A percentile compares a stretch with the other conserved stretches of the same genome.
Conservation (phyloP, 2,113 vertebrate genomes). For the Lasiurus cinereus region DNA sequence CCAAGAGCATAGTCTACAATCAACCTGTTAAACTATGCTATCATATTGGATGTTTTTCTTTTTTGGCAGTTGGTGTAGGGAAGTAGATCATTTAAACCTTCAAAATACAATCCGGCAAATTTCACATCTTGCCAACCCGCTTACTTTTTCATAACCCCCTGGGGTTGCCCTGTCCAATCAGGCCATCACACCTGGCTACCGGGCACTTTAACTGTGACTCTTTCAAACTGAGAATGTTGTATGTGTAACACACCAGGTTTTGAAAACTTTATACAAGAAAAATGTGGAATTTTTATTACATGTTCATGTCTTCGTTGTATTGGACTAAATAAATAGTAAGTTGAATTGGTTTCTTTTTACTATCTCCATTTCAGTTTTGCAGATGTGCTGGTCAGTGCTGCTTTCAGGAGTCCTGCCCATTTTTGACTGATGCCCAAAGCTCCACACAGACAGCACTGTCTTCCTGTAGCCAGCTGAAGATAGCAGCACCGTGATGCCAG, state of each 20-base stretch:
- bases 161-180: background rate
- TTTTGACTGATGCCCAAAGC: background rate
- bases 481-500: background rate
- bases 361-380: too few relatives aligned
- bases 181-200: background rate
- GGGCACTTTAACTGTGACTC: background rate
- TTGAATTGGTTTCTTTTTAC: background rate
- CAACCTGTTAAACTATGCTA: background rate
- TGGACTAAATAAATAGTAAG: background rate
- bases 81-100: background rate
- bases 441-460: background rate
- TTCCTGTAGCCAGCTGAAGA: background rate
- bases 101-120: background rate
- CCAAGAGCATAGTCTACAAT: background rate
- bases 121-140: background rate
- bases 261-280: background rate
- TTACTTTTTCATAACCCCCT: background rate
- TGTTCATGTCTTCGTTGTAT: background rate
- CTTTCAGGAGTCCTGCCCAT: background rate
- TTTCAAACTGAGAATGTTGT: accelerated
- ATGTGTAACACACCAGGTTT: background rate
- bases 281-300: background rate
- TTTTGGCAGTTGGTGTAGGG: background rate
- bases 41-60: background rate
- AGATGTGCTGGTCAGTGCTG: accelerated